Evolutionary conservation across 2,797 vertebrate genomes (phyloP).

Genomic region (Bradypus variegatus): DNA sequence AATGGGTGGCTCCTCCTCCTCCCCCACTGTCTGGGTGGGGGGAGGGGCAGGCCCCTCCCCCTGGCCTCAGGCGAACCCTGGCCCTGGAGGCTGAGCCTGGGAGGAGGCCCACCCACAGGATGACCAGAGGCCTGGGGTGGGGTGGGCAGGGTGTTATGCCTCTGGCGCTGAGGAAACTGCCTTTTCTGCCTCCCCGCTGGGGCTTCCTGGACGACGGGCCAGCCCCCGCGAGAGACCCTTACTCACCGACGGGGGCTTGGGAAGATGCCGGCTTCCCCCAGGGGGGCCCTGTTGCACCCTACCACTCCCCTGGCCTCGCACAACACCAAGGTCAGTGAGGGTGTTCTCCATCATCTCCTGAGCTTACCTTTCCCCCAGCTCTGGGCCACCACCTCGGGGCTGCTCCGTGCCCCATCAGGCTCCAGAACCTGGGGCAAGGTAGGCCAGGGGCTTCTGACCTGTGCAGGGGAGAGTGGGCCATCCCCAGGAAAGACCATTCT

Average conservation of each 20-base stretch:
- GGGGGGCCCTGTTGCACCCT: neutral
- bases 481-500: constrained; percentile 62
- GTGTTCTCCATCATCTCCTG: constrained; percentile 16
- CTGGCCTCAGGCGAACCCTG: constrained; percentile 54
- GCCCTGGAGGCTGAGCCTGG: constrained; percentile 63
- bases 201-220: constrained; percentile 34
- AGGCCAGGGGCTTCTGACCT: constrained; percentile 48
- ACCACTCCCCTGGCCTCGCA: constrained; percentile 24
- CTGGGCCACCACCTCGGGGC: constrained; percentile 39
- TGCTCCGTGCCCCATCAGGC: neutral
- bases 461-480: constrained; percentile 44
- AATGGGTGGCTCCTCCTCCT: constrained; percentile 63
- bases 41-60: constrained; percentile 63
- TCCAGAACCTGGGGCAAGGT: constrained; percentile 38
- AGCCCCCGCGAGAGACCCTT: constrained; percentile 49
- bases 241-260: constrained; percentile 9
- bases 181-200: constrained; percentile 47
- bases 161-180: constrained; percentile 50
- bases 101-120: constrained; percentile 53
- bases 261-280: neutral
- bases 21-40: constrained; percentile 57
- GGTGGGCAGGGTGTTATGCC: constrained; percentile 55
- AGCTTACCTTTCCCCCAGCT: constrained; percentile 46
- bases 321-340: constrained; percentile 35
- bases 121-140: constrained; percentile 44